Base-by-base conservation (phyloP, 2,888 invertebrate species). In the Stramonita haemastoma region DNA sequence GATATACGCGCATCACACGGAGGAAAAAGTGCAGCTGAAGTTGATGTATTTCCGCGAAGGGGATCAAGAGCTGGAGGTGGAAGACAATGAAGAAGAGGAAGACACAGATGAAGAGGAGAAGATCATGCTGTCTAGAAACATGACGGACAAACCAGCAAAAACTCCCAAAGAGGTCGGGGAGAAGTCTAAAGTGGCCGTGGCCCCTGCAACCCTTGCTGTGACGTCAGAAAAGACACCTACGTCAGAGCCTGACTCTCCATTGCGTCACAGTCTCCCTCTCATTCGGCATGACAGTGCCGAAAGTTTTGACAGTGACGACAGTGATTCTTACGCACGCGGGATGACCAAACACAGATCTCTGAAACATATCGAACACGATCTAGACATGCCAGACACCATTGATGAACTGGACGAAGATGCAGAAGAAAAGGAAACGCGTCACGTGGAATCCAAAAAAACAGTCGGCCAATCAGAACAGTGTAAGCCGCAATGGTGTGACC, bases 1-100 rank as follows among this genome's bases (percentile, higher is more conserved):
- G 8, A 90, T 95, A 60, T 94, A 95, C 90, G 94, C 94, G 8
- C 87, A 90, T 60, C 94, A 95, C 87, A 91, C 89, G 6, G 90
- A 93, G 26, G 90, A 93, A 70, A 86, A 90, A 15, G 90, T 92
- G 56, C 91, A 91, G 36, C 88, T 93, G 34, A 60, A 91, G 34
- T 70, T 93, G 11, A 91, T 88, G 85, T 91, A 90, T 89, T 87
- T 70, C 57, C 87, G 15, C 91, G 87, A 70, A 34, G 85, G 66
- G 13, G 29, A 0, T 84, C n/a, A 32, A 26, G 57, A 87, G 17
- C 29, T n/a, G 32, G 81, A 70, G 11, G 83, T 29, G 1, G 70
- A 73, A 0, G 89, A n/a, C 19, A 32, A 87, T 17, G 83, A 32
- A 11, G n/a, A 79, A 0, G 85, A 66, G 26, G 73, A 73, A 5